These are phyloP conservation scores for Callorhinus ursinus DNA, from an alignment of 2,113 vertebrate genomes.

Conservation along the genomic window DNA sequence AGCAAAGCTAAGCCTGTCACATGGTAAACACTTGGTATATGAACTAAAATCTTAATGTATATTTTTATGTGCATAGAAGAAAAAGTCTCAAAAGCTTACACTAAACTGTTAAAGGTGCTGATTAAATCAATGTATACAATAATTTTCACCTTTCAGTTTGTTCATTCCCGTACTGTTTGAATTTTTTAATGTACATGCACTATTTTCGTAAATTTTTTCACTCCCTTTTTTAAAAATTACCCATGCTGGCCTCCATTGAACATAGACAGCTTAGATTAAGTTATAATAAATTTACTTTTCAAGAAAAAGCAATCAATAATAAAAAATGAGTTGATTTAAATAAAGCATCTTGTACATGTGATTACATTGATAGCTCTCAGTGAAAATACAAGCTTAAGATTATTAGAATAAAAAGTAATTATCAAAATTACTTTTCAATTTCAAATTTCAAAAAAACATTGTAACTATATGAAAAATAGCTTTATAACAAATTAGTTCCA, in stretches of 20 bases:
- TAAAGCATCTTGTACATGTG: neutral
- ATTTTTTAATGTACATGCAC: neutral
- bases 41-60: neutral
- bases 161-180: neutral
- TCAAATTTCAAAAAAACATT: neutral
- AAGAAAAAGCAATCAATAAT: neutral
- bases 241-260: neutral
- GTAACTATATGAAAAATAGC: neutral
- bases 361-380: neutral
- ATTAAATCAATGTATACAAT: neutral
- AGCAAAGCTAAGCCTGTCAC: neutral
- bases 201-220: constrained; percentile 12
- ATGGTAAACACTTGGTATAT: neutral
- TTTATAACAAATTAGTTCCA: neutral
- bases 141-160: neutral
- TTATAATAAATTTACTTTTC: neutral
- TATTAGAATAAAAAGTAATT: neutral
- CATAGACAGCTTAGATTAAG: neutral
- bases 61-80: neutral
- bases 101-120: neutral
- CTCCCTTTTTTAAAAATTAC: neutral
- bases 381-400: constrained; percentile 43
- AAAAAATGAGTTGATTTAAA: neutral
- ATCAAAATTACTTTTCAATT: no score
- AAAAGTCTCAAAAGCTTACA: constrained; percentile 7